Percentiles rank a stretch among this genome's conserved stretches.
Conservation (phyloP, 2,888 invertebrate species). For the Escarpia spicata region DNA sequence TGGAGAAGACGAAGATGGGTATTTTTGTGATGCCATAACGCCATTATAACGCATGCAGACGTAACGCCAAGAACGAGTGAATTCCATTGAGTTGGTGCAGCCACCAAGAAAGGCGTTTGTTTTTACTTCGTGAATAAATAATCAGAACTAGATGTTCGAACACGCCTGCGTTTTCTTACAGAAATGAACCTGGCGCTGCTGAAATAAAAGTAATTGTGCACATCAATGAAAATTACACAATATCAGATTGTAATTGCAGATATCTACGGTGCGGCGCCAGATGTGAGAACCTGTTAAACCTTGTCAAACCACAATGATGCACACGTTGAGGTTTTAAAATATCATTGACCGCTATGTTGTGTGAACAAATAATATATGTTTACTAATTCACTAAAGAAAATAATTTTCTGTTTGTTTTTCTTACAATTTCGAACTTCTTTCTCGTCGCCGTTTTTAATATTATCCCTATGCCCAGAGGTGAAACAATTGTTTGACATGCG, state of each 20-base stretch:
- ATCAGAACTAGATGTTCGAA: neutral
- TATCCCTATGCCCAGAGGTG: neutral
- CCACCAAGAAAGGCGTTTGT: neutral
- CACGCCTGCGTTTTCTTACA: neutral
- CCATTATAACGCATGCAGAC: neutral
- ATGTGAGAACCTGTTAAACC: neutral
- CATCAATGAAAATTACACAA: neutral
- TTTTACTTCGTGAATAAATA: neutral
- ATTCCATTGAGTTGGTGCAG: neutral
- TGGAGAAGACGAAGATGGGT: neutral
- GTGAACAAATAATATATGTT: too few relatives aligned
- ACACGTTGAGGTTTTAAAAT: neutral
- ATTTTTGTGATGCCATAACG: neutral
- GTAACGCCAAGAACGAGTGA: neutral
- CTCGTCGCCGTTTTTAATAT: neutral
- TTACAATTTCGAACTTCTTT: neutral
- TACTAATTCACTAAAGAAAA: too few relatives aligned
- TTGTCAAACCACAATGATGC: neutral
- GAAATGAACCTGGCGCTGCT: neutral
- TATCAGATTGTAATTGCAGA: neutral
- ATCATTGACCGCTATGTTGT: neutral
- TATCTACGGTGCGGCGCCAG: neutral
- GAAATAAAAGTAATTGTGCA: neutral
- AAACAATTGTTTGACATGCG: neutral
- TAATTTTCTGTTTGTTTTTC: too few relatives aligned